Evolutionary conservation across 2,888 invertebrate genomes (phyloP), one percentile per base, ranked within the genome.

Genomic region (Catonia carolina): DNA sequence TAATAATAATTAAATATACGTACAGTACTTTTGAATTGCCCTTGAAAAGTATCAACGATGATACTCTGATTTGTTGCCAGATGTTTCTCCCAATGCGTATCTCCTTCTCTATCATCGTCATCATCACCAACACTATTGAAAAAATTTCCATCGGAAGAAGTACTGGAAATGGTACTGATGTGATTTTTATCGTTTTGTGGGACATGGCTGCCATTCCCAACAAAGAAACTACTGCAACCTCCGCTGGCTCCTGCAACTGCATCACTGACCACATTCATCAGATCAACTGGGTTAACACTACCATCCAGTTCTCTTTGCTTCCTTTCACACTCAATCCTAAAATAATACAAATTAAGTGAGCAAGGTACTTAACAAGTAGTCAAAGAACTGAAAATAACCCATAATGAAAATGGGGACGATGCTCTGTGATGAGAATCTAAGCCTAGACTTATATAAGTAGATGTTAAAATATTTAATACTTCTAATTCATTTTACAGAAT

Each of bases 1-100:
- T 27, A 33, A 12, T 2, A 15, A n/a, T 6, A 27, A 52, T 39
- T 36, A 12, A 18, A 8, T 35, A 3, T 56, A 60, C 63, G 73
- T 70, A 82, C 81, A 62, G 79, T 79, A 70, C 80, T 81, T 65
- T 80, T 79, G 67, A 81, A 81, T 68, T 82, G 81, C 50, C 82
- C 82, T 68, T 82, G 81, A 69, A 82, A 82, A 53, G 80, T 79
- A 63, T 78, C 77, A 22, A 80, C 80, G 51, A 82, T 74, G 17
- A 81, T 72, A 63, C 80, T 81, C 62, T 77, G 72, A 67, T 81
- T 81, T n/a, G 72, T 71, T 49, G 71, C 68, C 53, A 78, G 69
- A 65, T 81, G 80, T 60, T 76, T 75, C 41, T 75, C 72, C 81
- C 81, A 81, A 49, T 77, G 77, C 61, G 73, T 73, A 56, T 78